Evolutionary conservation across 1,140 invertebrate genomes (phyloP), one percentile per base, ranked within the genome.

Genomic region (Dendrolimus kikuchii): DNA sequence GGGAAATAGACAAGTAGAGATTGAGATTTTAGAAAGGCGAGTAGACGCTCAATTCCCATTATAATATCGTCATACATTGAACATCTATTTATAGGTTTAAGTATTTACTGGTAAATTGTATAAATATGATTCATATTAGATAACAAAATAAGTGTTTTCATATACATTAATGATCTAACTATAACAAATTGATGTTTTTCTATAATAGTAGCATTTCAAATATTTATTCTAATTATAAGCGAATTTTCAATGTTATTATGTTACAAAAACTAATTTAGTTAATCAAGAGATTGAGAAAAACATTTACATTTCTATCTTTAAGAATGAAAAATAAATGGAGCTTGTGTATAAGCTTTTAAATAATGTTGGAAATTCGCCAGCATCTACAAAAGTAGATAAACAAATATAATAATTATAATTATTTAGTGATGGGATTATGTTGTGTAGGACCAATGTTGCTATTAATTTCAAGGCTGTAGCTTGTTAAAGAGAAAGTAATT

Each of bases 131-230:
- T 64, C 57, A 66, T 66, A 65, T 69, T 68, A 68, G 62, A 70
- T 78, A 80, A 66, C 59, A 54, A 71, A 66, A 78, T 76, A 64
- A 69, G 73, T 77, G 77, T 83, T 83, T 84, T 84, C 81, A 81
- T 84, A 81, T 84, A 84, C 81, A 83, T 69, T 65, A 68, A 64
- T 49, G 53, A 60, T 49, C 6, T 62, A 67, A 64, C 58, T 67
- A 57, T 68, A 70, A 59, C 51, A 70, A 59, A 51, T 77, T 59
- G 62, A 67, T 76, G 75, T 81, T 80, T 79, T 81, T 74, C 73
- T 77, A 82, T 73, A 70, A 68, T 59, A 64, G 59, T 71, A 66
- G 65, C 67, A 70, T 75, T 74, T 66, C 55, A 63, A 61, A 57
- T 51, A 51, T 57, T 55, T 56, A 52, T 51, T 66, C 60, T 65